Evolutionary conservation across 2,888 invertebrate species (phyloP), one percentile per base, ranked within the genome.

Genomic region (Drosophila rellima): DNA sequence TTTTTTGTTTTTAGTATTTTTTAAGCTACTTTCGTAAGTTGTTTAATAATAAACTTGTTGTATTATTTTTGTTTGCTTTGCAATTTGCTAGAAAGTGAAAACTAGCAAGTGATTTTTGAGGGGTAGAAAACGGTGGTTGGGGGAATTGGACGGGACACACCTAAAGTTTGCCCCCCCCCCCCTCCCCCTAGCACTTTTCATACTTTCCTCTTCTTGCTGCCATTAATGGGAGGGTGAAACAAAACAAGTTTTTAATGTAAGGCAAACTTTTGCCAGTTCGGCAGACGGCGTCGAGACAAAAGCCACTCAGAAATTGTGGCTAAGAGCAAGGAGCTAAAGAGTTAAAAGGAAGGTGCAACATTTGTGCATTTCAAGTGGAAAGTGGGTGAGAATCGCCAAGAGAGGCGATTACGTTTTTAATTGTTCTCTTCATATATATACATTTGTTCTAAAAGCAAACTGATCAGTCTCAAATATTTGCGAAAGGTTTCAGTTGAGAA

Each of bases 71-170:
- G 56, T 69, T 70, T 60, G 57, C 33, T 56, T 65, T 70, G 18
- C 33, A 67, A 68, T 55, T 79, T 59, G 70, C 66, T 72, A 64
- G 80, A 88, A 88, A 88, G 87, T 88, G 87, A 88, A 88, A 80
- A 73, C 73, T 64, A 61, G 47, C 51, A 50, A 56, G 42, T 51
- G 61, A 60, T 75, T 65, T 56, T 2, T 6, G 33, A 17, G 35
- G 17, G 13, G 17, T 0, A 10, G 31, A 5, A 29, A 7, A 17
- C 7, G 20, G 8, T 35, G 8, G 29, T 29, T 20, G 8, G 29
- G 31, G 48, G 23, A n/a, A 56, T 20, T 4, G 59, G 20, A 8
- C 11, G 2, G 42, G 20, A 20, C 6, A 42, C 13, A 42, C 20
- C 42, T 23, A 23, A 42, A 42, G 23, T 23, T 23, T 31, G 39